These are phyloP conservation scores for Drosophila multiciliata DNA, from an alignment of 2,888 invertebrate species.

Conservation along the genomic window DNA sequence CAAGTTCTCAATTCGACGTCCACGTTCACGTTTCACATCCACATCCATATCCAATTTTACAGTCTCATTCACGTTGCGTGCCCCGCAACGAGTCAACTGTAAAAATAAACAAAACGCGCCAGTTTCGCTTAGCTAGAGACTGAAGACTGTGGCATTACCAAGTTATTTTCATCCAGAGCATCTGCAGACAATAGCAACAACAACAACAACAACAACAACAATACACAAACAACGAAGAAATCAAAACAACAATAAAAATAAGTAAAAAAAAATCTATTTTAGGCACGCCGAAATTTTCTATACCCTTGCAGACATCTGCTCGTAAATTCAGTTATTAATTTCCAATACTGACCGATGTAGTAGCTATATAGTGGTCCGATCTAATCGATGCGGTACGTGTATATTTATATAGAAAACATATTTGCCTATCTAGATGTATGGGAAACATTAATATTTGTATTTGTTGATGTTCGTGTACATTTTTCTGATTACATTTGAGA, in stretches of 20 bases:
- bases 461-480: neutral
- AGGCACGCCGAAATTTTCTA: constrained; percentile 3
- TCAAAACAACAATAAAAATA: constrained; percentile 31
- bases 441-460: neutral
- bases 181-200: constrained; percentile 55
- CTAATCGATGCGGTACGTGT: neutral
- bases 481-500: neutral
- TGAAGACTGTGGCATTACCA: constrained; percentile 52
- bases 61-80: constrained; percentile 13
- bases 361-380: neutral
- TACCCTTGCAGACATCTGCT: constrained; percentile 3
- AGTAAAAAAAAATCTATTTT: constrained; percentile 2
- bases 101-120: constrained; percentile 62
- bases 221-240: constrained; percentile 20
- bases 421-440: neutral
- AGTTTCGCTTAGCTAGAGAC: constrained; percentile 31
- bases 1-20: constrained; percentile 17
- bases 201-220: constrained; percentile 18
- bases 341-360: constrained; percentile 1
- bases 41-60: neutral
- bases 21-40: constrained; percentile 3
- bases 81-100: constrained; percentile 59
- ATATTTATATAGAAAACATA: neutral
- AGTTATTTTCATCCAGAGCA: constrained; percentile 77
- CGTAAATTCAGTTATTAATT: constrained; percentile 2